Evolutionary conservation across 2,113 vertebrate genomes (phyloP), one percentile per base, ranked within the genome.

Genomic region (Nanorana parkeri): DNA sequence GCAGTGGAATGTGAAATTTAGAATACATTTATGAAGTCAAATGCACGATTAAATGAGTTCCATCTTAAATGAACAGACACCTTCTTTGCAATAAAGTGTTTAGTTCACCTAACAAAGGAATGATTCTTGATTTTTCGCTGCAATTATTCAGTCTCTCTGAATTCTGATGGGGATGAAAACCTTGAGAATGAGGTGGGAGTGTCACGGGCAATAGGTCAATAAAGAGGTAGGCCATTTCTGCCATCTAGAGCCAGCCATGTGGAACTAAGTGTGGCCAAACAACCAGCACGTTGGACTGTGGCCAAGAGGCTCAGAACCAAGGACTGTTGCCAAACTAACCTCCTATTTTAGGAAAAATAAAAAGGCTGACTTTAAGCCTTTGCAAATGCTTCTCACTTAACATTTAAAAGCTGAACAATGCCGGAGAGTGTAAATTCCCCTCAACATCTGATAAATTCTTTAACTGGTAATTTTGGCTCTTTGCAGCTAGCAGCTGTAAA

Each of bases 191-290:
- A 90, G 81, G 89, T 52, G 90, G 89, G 89, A 85, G 85, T 92
- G 88, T 91, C 89, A 86, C 60, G 85, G 90, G 89, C 84, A 89
- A 88, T 81, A 90, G 91, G 91, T 90, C 88, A 88, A 81, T 86
- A 84, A 74, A 83, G 85, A 91, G 88, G 64, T 21, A 83, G 83
- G 78, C 82, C 75, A 88, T 84, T 87, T 87, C 87, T 89, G 88
- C 89, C 87, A 83, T 88, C 91, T 87, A 83, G 87, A 85, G 88
- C 87, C 88, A 91, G 88, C 71, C 85, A 85, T 84, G 88, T 93
- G 92, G 91, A 93, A 93, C 92, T 91, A 92, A 92, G 89, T 83
- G 86, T 86, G 89, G 90, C 89, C 82, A 92, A 83, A 88, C 84
- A 87, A 89, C 88, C 86, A 84, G 87, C 51, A 69, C 72, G 63